These are phyloP conservation scores for Nyctereutes procyonoides DNA, from an alignment of 2,113 vertebrate species.

Conservation along the genomic window DNA sequence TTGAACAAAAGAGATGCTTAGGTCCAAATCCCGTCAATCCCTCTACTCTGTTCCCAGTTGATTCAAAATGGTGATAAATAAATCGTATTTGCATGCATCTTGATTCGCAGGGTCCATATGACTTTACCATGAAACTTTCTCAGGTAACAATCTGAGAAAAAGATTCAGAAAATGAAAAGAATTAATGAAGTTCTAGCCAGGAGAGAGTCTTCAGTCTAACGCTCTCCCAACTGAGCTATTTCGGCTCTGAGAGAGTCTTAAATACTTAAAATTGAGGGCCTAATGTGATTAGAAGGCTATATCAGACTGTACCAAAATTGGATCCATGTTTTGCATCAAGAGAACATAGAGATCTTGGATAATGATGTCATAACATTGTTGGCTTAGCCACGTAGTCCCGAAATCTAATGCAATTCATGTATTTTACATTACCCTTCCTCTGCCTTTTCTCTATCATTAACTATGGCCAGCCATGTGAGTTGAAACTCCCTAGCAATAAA, in stretches of 20 bases:
- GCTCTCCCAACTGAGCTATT: constrained; percentile 92
- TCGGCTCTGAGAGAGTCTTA: background rate
- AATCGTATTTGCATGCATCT: background rate
- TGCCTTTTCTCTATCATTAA: background rate
- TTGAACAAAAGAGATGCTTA: background rate
- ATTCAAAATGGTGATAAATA: background rate
- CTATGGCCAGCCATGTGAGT: background rate
- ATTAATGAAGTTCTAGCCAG: background rate
- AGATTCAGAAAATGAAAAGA: background rate
- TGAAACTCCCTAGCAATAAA: background rate
- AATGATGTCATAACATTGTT: background rate
- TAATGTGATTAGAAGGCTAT: background rate
- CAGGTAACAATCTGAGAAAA: background rate
- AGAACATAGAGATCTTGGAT: background rate
- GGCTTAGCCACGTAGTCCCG: background rate
- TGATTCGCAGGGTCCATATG: background rate
- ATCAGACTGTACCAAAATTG: background rate
- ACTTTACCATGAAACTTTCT: background rate
- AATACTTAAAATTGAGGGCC: background rate
- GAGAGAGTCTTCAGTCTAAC: constrained; percentile 89
- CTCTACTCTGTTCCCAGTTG: background rate
- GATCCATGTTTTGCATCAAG: background rate
- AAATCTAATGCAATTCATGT: background rate
- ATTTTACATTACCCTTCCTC: background rate
- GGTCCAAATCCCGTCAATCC: background rate